A percentile compares a stretch with the other conserved stretches of the same genome.
These are phyloP conservation scores for Parthenolecanium corni DNA, from an alignment of 2,888 invertebrate genomes.

Conservation along the genomic window DNA sequence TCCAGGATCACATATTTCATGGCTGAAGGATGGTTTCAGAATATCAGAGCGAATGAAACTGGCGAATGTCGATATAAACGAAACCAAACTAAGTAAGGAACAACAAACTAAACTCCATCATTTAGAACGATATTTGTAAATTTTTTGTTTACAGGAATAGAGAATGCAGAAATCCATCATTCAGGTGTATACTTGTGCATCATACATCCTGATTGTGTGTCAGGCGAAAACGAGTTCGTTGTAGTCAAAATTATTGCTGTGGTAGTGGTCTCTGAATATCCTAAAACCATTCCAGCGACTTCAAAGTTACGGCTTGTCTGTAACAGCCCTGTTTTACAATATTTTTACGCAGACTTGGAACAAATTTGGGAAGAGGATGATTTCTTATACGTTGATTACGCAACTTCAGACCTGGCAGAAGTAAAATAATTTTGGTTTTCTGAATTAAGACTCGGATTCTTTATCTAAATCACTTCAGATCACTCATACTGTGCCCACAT, in stretches of 20 bases:
- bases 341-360: background rate
- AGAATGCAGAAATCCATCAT: background rate
- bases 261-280: background rate
- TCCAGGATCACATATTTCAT: constrained; percentile 7
- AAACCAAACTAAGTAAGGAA: constrained; percentile 4
- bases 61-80: background rate
- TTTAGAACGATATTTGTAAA: background rate
- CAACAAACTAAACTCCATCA: background rate
- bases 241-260: constrained; percentile 2
- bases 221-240: constrained; percentile 1
- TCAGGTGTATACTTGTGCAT: constrained; percentile 20
- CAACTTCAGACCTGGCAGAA: background rate
- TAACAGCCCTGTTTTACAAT: constrained; percentile 8
- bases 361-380: constrained; percentile 9
- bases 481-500: no score
- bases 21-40: constrained; percentile 22
- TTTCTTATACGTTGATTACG: constrained; percentile 7
- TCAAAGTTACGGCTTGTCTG: background rate
- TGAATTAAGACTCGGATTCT: no score
- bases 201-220: background rate
- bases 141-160: constrained; percentile 6
- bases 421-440: background rate
- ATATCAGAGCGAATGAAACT: background rate
- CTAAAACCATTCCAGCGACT: background rate
- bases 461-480: no score